Evolutionary conservation across 2,888 invertebrate genomes (phyloP), one percentile per base, ranked within the genome.

Genomic region (Nasonia oneida): DNA sequence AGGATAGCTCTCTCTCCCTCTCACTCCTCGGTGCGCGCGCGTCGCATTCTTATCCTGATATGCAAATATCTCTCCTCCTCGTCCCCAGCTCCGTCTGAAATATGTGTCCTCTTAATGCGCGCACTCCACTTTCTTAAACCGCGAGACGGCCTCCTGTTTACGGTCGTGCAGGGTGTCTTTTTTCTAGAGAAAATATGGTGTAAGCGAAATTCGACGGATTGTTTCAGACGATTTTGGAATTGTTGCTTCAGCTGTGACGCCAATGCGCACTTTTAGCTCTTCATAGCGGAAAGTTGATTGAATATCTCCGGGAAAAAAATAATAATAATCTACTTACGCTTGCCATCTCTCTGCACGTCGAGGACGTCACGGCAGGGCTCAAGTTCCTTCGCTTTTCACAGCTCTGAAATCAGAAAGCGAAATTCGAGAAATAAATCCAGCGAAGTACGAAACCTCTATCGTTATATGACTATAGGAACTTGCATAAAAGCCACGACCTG

Each of bases 51-150:
- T 50, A 64, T 37, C 47, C 64, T 12, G 74, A 81, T 47, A 75
- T 64, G 75, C 81, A 81, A 81, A 75, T 74, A 61, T 75, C 64
- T 73, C 39, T n/a, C 18, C 71, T 33, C 50, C 57, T 61, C 57
- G 57, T 8, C 37, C 39, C n/a, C 29, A 29, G 29, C 37, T 15
- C 42, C 6, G 37, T 6, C 18, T 50, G 15, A 33, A 61, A 79
- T 47, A 47, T 71, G 8, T 81, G 12, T 50, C 29, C 50, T 23
- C 39, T 29, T 50, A 47, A 50, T 12, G 29, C 23, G 67, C 23
- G 14, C n/a, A 5, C 42, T 47, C 50, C 50, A 29, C 15, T 73
- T 73, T 42, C 42, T 23, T 73, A 23, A 73, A 39, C 47, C n/a
- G 67, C 33, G 29, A 12, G 67, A 8, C 23, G 2, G 47, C 1